Percentiles rank a stretch among this genome's conserved stretches.
Evolutionary conservation across 2,113 vertebrate genomes (phyloP).

Genomic region (Delphinus delphis): DNA sequence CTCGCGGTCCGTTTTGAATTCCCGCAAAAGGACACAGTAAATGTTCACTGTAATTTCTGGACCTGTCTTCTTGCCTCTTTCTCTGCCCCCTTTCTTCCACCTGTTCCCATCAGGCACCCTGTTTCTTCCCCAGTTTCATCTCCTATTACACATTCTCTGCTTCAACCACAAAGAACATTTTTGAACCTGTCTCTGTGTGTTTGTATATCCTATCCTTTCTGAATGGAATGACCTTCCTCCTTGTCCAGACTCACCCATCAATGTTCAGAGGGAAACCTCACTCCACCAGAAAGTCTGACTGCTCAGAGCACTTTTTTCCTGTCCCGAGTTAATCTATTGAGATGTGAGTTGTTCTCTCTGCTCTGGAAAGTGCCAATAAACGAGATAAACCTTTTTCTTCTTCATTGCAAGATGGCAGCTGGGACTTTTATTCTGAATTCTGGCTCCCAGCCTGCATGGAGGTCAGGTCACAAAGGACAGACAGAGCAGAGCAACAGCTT

Average conservation of each 20-base stretch:
- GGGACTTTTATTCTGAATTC: neutral
- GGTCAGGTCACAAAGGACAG: neutral
- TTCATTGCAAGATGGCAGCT: neutral
- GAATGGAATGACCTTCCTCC: neutral
- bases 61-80: neutral
- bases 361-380: neutral
- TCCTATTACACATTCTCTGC: neutral
- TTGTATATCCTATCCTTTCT: neutral
- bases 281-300: neutral
- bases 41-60: neutral
- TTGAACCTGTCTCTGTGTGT: neutral
- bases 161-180: neutral
- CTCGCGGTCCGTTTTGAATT: neutral
- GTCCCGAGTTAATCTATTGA: neutral
- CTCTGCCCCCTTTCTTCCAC: neutral
- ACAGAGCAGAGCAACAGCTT: neutral
- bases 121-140: neutral
- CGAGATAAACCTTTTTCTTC: neutral
- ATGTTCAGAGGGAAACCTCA: neutral
- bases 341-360: neutral
- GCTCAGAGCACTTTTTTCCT: neutral
- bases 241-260: neutral
- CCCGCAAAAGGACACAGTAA: neutral
- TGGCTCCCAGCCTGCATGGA: neutral
- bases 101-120: rapidly evolving